Percentiles rank a stretch among this genome's conserved stretches.
Evolutionary conservation across 2,113 vertebrate species (phyloP).

Genomic region (Syngnathus floridae): DNA sequence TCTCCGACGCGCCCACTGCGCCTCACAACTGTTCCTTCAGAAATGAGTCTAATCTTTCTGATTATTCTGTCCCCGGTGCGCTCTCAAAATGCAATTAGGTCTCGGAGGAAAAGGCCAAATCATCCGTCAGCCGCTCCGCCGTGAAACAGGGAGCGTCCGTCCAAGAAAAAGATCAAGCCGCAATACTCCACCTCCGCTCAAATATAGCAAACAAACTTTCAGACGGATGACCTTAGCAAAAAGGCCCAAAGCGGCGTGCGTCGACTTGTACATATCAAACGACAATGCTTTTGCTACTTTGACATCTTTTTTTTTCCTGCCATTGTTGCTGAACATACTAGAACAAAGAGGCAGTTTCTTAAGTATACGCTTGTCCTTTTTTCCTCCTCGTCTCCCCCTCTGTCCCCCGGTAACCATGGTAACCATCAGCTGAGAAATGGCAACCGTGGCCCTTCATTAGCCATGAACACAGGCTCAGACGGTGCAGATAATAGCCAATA

Average conservation of each 20-base stretch:
- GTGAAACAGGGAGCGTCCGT: conserved; percentile 31
- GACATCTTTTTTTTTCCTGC: no score
- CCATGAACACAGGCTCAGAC: conserved; percentile 87
- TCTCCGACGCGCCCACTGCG: conserved; percentile 8
- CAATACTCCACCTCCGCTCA: not conserved
- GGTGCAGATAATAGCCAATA: conserved; percentile 98
- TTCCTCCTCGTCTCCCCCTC: conserved; percentile 10
- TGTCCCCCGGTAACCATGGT: conserved; percentile 75
- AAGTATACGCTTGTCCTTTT: conserved; percentile 16
- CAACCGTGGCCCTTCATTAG: conserved; percentile 93
- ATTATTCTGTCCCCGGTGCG: conserved; percentile 41
- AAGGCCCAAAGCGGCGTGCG: not conserved
- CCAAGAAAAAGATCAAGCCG: not conserved
- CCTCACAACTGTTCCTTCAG: conserved; percentile 41
- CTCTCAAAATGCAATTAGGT: conserved; percentile 56
- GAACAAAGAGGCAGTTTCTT: not conserved
- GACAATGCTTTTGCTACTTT: not conserved
- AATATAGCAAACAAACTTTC: not conserved
- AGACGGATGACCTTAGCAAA: not conserved
- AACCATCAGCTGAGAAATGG: conserved; percentile 89
- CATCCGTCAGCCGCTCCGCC: conserved; percentile 32
- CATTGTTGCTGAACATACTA: not conserved
- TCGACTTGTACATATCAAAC: not conserved
- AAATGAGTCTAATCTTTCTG: conserved; percentile 47
- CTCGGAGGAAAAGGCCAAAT: conserved; percentile 51